phyloP scores from a whole-genome alignment of 2,113 vertebrate genomes.

The western clawed frog (Xenopus tropicalis) region UCB_Xtro_10.0 CM004450.2:90063501-90064000 shows the following conservation, averaged over 20 bases:
- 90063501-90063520: neutral
- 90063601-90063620: slow-evolving; percentile 29
- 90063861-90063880: too few relatives aligned
- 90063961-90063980: too few relatives aligned
- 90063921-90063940: too few relatives aligned
- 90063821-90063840: neutral
- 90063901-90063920: too few relatives aligned
- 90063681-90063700: slow-evolving; percentile 42
- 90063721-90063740: slow-evolving; percentile 18
- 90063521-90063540: slow-evolving; percentile 1
- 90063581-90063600: slow-evolving; percentile 36
- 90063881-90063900: too few relatives aligned
- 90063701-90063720: slow-evolving; percentile 8
- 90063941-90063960: too few relatives aligned
- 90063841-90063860: too few relatives aligned
- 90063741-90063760: neutral
- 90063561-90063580: slow-evolving; percentile 29
- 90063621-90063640: slow-evolving; percentile 43
- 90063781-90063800: neutral
- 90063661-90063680: slow-evolving; percentile 27
- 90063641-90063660: slow-evolving; percentile 24
- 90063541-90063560: slow-evolving; percentile 7
- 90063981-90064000: too few relatives aligned
- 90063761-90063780: neutral
- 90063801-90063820: neutral